Evolutionary conservation across 2,888 invertebrate species (phyloP).

Genomic region (Eupithecia pulchellata): DNA sequence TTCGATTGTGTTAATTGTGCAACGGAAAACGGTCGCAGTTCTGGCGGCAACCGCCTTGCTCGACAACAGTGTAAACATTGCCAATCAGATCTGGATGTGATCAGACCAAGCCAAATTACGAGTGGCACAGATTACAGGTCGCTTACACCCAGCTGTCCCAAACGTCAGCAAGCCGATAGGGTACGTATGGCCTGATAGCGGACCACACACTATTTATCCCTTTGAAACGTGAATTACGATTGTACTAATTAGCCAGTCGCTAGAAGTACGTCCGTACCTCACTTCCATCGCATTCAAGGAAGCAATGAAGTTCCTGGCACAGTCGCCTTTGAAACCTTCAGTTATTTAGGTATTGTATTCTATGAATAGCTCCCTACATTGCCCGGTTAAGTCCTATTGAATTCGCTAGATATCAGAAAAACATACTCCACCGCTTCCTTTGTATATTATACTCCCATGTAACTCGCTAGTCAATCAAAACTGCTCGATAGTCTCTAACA

Average conservation of each 20-base stretch:
- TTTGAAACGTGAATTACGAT: background rate
- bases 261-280: constrained; percentile 11
- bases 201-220: background rate
- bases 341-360: background rate
- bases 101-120: background rate
- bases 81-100: background rate
- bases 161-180: too few relatives aligned
- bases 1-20: background rate
- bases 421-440: too few relatives aligned
- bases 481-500: too few relatives aligned
- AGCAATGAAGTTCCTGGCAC: constrained; percentile 13
- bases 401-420: too few relatives aligned
- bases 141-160: background rate
- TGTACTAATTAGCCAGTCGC: background rate
- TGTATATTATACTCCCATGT: too few relatives aligned
- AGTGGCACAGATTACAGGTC: background rate
- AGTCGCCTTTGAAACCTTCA: background rate
- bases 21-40: background rate
- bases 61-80: background rate
- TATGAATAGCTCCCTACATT: background rate
- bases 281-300: constrained; percentile 15
- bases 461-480: constrained; percentile 10
- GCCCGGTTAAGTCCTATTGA: too few relatives aligned
- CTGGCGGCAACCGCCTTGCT: background rate
- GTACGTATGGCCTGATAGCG: background rate